These are phyloP conservation scores for Manis pentadactyla DNA, from an alignment of 2,797 vertebrate genomes.

Conservation along the genomic window DNA sequence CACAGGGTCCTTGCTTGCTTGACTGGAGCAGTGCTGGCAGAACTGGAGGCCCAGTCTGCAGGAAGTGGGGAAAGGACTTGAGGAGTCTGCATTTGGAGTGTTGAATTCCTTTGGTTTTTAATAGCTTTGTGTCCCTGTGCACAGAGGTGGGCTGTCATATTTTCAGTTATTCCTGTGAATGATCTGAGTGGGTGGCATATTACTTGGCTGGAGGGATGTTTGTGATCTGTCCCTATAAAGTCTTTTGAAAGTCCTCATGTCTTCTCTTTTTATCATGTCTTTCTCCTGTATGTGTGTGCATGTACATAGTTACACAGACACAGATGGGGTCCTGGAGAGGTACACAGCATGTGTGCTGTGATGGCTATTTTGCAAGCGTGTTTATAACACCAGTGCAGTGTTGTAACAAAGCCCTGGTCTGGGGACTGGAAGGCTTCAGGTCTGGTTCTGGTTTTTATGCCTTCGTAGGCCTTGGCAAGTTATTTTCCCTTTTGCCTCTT, in stretches of 20 bases:
- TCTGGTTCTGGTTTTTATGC: conserved; percentile 43
- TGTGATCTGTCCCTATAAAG: background rate
- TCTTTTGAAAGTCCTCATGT: background rate
- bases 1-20: background rate
- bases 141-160: background rate
- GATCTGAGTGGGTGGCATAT: conserved; percentile 1
- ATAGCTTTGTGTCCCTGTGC: background rate
- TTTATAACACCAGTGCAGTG: background rate
- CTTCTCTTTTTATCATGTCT: background rate
- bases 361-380: background rate
- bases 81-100: background rate
- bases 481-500: background rate
- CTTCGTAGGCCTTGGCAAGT: background rate
- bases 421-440: background rate
- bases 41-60: background rate
- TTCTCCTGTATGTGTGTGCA: background rate
- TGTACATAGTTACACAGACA: background rate
- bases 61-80: background rate
- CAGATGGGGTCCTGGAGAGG: background rate
- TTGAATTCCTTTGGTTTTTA: conserved; percentile 27
- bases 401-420: background rate
- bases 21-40: background rate
- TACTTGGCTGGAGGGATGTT: background rate
- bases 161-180: background rate
- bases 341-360: background rate